Evolutionary conservation across 2,888 invertebrate genomes (phyloP).

Genomic region (Sialis lutaria): DNA sequence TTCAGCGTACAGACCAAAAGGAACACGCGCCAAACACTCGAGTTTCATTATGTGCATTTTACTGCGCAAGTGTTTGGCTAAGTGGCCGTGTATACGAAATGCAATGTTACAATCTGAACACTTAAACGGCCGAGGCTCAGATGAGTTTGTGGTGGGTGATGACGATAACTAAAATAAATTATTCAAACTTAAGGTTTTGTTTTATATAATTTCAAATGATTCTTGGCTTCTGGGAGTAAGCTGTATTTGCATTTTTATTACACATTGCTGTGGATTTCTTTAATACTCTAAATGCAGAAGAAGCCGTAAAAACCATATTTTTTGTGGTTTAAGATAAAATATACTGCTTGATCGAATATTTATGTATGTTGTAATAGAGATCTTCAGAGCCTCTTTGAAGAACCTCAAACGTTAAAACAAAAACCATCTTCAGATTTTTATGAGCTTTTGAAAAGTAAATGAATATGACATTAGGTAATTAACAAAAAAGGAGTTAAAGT

Average conservation of each 20-base stretch:
- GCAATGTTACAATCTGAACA: constrained; percentile 93
- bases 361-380: no score
- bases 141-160: constrained; percentile 53
- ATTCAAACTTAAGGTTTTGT: neutral
- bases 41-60: constrained; percentile 92
- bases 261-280: no score
- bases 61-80: constrained; percentile 91
- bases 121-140: constrained; percentile 89
- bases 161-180: constrained; percentile 20
- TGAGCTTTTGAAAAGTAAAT: neutral
- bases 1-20: constrained; percentile 87
- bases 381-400: no score
- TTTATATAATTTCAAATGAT: no score
- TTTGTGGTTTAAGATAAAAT: no score
- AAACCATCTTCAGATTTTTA: constrained; percentile 3
- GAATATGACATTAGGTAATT: neutral
- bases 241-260: no score
- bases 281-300: no score
- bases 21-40: constrained; percentile 82
- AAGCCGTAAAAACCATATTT: no score
- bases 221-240: no score
- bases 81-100: constrained; percentile 89
- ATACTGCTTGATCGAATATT: no score
- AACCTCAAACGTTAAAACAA: no score
- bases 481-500: neutral